Evolutionary conservation across 1,140 invertebrate genomes (phyloP).

Genomic region (Brachionus koreanus): DNA sequence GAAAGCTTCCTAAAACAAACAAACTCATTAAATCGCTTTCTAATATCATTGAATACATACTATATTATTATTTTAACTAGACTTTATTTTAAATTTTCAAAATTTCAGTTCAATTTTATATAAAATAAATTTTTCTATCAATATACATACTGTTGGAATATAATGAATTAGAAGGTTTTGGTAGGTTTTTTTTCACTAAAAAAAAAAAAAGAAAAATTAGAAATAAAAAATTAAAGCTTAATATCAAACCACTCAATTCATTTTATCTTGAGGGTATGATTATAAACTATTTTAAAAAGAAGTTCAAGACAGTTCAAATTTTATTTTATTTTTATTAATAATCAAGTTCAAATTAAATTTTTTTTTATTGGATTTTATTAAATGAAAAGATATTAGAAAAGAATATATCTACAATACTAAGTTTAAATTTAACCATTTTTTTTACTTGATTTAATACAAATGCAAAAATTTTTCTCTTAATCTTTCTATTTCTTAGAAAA

Average conservation of each 20-base stretch:
- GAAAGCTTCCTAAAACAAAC: not conserved
- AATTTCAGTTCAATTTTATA: not conserved
- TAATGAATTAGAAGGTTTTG: slow-evolving; percentile 3
- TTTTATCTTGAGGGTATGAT: not conserved
- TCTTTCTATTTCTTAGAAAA: not conserved
- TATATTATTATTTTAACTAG: not conserved
- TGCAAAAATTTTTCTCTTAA: not conserved
- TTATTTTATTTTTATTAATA: not conserved
- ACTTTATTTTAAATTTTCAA: not conserved
- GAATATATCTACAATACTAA: not conserved
- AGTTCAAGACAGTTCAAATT: not conserved
- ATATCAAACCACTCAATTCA: not conserved
- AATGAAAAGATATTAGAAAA: not conserved
- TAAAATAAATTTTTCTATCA: slow-evolving; percentile 3
- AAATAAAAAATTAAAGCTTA: not conserved
- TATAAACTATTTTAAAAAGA: not conserved
- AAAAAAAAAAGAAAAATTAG: not conserved
- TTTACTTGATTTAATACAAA: not conserved
- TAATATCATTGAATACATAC: not conserved
- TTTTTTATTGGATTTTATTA: not conserved
- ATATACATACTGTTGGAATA: slow-evolving; percentile 38
- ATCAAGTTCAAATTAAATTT: not conserved
- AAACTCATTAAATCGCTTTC: not conserved
- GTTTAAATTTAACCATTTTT: not conserved
- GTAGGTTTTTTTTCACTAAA: not conserved